A percentile compares a stretch with the other conserved stretches of the same genome.
These are phyloP conservation scores for Eudasyphora cyanicolor DNA, from an alignment of 2,888 invertebrate species.

Conservation along the genomic window DNA sequence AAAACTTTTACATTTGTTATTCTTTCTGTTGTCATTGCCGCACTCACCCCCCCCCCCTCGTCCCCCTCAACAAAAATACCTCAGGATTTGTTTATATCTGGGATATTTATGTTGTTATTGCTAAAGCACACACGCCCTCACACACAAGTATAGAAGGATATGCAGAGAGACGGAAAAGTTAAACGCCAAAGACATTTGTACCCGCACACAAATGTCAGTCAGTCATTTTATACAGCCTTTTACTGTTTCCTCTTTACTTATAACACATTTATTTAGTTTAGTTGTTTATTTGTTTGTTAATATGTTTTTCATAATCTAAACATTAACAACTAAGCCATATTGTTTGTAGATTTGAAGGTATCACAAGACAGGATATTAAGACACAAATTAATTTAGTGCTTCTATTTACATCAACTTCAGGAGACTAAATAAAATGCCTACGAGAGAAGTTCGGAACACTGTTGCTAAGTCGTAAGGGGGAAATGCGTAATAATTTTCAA, in stretches of 20 bases:
- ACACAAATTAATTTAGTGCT: too few species aligned
- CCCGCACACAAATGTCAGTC: too few species aligned
- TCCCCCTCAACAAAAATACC: constrained; percentile 3
- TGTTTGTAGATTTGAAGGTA: too few species aligned
- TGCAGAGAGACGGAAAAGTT: neutral
- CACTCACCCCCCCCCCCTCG: too few species aligned
- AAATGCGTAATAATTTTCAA: too few species aligned
- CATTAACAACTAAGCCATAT: constrained; percentile 31
- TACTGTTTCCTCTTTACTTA: constrained; percentile 33
- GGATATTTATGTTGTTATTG: constrained; percentile 14
- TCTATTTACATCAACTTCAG: too few species aligned
- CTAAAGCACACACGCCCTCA: neutral
- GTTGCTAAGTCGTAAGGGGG: too few species aligned
- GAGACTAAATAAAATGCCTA: too few species aligned
- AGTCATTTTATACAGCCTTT: constrained; percentile 39
- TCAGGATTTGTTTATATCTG: neutral
- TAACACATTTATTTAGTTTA: constrained; percentile 16
- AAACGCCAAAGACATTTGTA: too few species aligned
- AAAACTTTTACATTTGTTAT: constrained; percentile 49
- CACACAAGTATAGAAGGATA: neutral
- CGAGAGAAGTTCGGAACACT: too few species aligned
- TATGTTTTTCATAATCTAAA: constrained; percentile 17
- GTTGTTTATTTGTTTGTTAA: neutral
- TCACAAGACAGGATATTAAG: too few species aligned
- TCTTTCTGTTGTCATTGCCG: constrained; percentile 1